Percentiles rank a stretch among this genome's conserved stretches.
These are phyloP conservation scores for Stegodyphus mimosarum DNA, from an alignment of 1,140 invertebrate genomes.

Conservation along the genomic window DNA sequence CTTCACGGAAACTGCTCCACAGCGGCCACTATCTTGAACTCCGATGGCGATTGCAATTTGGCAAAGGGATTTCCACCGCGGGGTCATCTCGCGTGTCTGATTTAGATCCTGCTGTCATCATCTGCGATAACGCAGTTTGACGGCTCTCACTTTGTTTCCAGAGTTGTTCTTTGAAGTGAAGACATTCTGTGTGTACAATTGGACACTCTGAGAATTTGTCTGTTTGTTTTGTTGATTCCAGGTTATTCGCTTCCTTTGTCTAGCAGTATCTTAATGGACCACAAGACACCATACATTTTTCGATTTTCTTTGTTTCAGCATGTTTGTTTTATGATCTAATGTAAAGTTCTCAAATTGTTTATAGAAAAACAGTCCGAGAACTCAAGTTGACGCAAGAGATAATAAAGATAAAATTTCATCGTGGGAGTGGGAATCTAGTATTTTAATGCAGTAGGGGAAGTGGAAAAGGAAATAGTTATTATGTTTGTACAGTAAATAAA, in stretches of 20 bases:
- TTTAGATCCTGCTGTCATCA: conserved; percentile 55
- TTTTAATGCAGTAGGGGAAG: too few relatives aligned
- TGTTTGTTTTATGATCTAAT: too few relatives aligned
- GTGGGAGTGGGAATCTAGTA: too few relatives aligned
- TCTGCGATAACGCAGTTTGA: conserved; percentile 42
- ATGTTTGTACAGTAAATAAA: too few relatives aligned
- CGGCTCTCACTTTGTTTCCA: conserved; percentile 36
- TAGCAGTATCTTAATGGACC: conserved; percentile 5
- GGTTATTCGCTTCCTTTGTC: conserved; percentile 2
- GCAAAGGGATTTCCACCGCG: neutral
- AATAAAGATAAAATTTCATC: too few relatives aligned
- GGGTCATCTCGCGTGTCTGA: conserved; percentile 43
- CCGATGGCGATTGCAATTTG: neutral
- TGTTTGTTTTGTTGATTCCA: conserved; percentile 17
- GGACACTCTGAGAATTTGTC: neutral
- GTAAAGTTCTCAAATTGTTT: too few relatives aligned
- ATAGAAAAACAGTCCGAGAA: too few relatives aligned
- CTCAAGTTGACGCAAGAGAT: too few relatives aligned
- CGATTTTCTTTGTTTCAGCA: neutral
- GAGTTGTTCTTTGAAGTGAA: conserved; percentile 36
- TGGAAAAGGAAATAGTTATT: too few relatives aligned
- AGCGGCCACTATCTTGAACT: neutral
- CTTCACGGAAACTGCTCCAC: too few relatives aligned
- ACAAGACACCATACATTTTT: too few relatives aligned
- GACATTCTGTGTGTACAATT: conserved; percentile 13